A percentile compares a stretch with the other conserved stretches of the same genome.
Conservation (phyloP, 2,113 vertebrate genomes). For the rabbit (Oryctolagus cuniculus) region DNA sequence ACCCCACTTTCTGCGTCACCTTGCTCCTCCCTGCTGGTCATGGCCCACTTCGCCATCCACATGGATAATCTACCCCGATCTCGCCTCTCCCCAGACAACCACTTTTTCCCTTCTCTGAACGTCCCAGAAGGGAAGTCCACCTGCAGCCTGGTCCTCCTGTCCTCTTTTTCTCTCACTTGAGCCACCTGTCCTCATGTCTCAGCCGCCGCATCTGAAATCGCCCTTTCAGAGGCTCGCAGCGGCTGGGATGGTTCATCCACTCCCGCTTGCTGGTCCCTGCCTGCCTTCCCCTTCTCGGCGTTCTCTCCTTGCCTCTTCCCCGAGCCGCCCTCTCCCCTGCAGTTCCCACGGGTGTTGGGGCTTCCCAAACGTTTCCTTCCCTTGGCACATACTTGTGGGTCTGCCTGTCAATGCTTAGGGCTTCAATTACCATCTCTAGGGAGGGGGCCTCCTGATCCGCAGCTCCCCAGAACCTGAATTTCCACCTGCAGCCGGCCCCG, state of each 20-base stretch:
- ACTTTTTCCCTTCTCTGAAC: not conserved
- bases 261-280: too few relatives aligned
- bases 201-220: not conserved
- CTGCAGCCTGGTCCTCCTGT: not conserved
- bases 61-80: not conserved
- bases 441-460: not conserved
- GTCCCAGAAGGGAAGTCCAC: not conserved
- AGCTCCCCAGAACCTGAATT: constrained; percentile 30
- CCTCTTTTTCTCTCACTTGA: not conserved
- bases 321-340: accelerated
- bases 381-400: not conserved
- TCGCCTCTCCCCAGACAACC: not conserved
- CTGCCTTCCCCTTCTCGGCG: not conserved
- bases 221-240: not conserved
- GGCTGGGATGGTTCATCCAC: too few relatives aligned
- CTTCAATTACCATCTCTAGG: not conserved
- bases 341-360: not conserved
- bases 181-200: accelerated
- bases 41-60: accelerated
- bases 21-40: not conserved
- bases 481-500: not conserved
- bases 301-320: not conserved
- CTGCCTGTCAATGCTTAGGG: not conserved
- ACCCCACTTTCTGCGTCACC: not conserved
- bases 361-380: not conserved